Base-by-base conservation (phyloP, 2,888 invertebrate genomes). In the Electrophaes corylata region DNA sequence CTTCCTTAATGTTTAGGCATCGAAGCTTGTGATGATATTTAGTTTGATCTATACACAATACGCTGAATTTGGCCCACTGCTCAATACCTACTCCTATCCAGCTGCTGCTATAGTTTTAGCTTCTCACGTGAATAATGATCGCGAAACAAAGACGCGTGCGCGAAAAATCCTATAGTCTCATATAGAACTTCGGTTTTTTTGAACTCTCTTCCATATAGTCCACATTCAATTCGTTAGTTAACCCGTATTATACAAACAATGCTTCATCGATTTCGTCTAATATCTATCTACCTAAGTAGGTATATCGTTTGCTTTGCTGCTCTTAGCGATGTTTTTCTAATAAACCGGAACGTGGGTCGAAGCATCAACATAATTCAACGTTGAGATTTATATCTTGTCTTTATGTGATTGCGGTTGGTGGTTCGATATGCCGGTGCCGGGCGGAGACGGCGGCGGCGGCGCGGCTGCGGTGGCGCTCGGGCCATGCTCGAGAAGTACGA, bases 361-460 rank as follows among this genome's bases (percentile, higher is more conserved):
- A 72, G 70, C 67, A 75, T 69, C 70, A 70, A 67, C 66, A 70
- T 66, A 62, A 58, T 60, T 71, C 78, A 78, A 77, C 79, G 76
- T 73, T 59, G 66, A 65, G 75, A 78, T 85, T 81, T 77, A 78
- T 81, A 75, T 70, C 58, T 68, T 72, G 71, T 76, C 73, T 76
- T 76, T 74, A 71, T 73, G 70, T 71, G 71, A 75, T 75, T 78
- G 76, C 69, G 76, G 70, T 66, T 57, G 64, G 66, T 55, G 73
- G 77, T 72, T 66, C 69, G 72, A 66, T 73, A 64, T 6, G 26
- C 61, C 69, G 75, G 82, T 79, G 71, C 78, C 79, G 73, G 79
- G 67, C 67, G 75, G 82, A 70, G 79, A 80, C 75, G 76, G 73
- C 78, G 79, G 75, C 76, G 75, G 75, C 76, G 75, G 65, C 64